Evolutionary conservation across 2,888 invertebrate species (phyloP).

Genomic region (Andrena dorsata): DNA sequence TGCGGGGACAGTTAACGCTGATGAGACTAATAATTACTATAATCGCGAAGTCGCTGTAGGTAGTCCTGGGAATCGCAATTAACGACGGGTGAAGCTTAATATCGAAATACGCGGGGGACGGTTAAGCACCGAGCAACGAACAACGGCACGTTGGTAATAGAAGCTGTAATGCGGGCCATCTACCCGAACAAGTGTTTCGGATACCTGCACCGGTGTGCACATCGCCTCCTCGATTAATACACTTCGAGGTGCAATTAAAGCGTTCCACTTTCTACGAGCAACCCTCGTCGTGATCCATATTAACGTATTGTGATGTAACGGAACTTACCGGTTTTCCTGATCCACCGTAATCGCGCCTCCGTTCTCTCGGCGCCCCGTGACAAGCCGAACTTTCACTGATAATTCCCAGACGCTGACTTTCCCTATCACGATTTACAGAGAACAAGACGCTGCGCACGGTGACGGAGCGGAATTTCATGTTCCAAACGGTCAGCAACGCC

Average conservation of each 20-base stretch:
- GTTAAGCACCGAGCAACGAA: neutral
- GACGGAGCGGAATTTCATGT: constrained; percentile 91
- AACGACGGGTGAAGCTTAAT: neutral
- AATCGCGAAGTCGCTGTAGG: neutral
- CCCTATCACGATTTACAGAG: constrained; percentile 87
- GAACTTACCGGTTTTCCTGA: constrained; percentile 29
- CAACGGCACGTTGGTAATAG: neutral
- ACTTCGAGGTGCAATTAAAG: constrained; percentile 31
- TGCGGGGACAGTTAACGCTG: no score
- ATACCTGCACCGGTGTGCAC: neutral
- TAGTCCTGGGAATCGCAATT: neutral
- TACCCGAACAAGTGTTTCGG: neutral
- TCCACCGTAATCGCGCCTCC: constrained; percentile 36
- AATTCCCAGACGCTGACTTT: constrained; percentile 71
- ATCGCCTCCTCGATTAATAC: neutral
- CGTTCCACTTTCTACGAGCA: constrained; percentile 57
- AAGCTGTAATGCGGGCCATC: neutral
- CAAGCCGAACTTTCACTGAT: constrained; percentile 56
- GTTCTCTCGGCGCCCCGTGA: neutral
- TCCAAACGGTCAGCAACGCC: constrained; percentile 94
- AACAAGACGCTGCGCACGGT: constrained; percentile 91
- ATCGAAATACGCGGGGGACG: neutral
- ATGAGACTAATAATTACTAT: neutral
- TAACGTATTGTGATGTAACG: constrained; percentile 50
- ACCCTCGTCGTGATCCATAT: constrained; percentile 5